Evolutionary conservation across 2,797 vertebrate species (phyloP).

Genomic region (Fratercula arctica): DNA sequence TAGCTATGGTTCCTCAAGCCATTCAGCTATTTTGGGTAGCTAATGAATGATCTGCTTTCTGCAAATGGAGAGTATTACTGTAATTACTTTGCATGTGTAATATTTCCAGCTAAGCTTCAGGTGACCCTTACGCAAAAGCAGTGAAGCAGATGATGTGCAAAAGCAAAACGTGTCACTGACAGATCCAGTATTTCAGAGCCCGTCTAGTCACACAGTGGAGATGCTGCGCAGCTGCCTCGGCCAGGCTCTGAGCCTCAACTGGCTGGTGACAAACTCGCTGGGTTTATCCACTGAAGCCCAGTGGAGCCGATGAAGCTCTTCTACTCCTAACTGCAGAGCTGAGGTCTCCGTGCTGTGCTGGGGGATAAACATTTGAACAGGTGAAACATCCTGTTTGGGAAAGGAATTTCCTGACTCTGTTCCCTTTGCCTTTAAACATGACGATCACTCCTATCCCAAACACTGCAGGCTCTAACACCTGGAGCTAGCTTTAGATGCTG

Average conservation of each 20-base stretch:
- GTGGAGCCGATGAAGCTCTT: background rate
- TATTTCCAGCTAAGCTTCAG: constrained; percentile 1
- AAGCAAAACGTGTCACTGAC: background rate
- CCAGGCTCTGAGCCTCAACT: background rate
- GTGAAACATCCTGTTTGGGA: background rate
- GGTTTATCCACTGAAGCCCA: background rate
- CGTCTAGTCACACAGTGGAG: background rate
- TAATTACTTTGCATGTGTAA: background rate
- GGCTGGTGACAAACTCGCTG: background rate
- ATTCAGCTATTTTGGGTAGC: background rate
- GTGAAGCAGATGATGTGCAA: background rate
- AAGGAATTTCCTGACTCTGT: background rate
- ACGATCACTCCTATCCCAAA: background rate
- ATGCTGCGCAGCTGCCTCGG: background rate
- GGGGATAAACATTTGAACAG: background rate
- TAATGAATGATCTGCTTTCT: constrained; percentile 10
- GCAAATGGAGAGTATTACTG: background rate
- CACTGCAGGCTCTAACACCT: background rate
- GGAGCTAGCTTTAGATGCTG: background rate
- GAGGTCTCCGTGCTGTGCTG: background rate
- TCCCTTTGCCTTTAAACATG: background rate
- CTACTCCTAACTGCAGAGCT: background rate
- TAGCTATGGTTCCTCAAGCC: background rate
- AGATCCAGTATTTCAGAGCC: background rate
- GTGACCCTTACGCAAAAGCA: background rate